Conservation (phyloP, 1,140 invertebrate genomes). For the Eriocheir sinensis region DNA sequence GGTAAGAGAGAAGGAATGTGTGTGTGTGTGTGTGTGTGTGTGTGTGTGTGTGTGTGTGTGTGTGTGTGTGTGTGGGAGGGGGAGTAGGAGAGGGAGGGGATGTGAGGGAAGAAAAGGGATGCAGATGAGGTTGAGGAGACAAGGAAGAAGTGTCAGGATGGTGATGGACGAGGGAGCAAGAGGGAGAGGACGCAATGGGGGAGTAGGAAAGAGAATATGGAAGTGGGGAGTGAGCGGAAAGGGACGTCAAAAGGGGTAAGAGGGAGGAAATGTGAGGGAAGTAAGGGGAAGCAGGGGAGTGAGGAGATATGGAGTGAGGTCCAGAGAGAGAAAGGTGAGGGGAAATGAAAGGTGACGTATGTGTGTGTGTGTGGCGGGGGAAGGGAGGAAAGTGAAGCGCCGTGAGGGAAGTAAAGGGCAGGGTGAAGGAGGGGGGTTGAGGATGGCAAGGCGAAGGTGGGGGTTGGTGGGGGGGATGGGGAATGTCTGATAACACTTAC, state of each 20-base stretch:
- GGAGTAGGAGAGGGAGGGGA: neutral
- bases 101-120: neutral
- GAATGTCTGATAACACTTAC: neutral
- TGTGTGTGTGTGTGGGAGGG: neutral
- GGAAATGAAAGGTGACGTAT: neutral
- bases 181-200: neutral
- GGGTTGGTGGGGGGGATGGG: neutral
- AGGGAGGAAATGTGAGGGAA: neutral
- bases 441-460: neutral
- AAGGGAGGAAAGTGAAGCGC: conserved; percentile 1
- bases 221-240: neutral
- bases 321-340: conserved; percentile 23
- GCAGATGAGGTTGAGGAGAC: neutral
- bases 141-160: neutral
- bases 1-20: no score
- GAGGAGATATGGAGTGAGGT: neutral
- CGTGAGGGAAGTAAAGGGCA: neutral
- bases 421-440: conserved; percentile 3
- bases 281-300: neutral
- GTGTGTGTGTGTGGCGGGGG: neutral
- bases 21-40: neutral
- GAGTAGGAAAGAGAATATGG: neutral
- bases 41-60: conserved; percentile 22
- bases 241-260: neutral
- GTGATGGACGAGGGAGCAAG: no score